Evolutionary conservation across 2,797 vertebrate species (phyloP), one percentile per base, ranked within the genome.

Genomic region (Stomatorhinus walkeri): DNA sequence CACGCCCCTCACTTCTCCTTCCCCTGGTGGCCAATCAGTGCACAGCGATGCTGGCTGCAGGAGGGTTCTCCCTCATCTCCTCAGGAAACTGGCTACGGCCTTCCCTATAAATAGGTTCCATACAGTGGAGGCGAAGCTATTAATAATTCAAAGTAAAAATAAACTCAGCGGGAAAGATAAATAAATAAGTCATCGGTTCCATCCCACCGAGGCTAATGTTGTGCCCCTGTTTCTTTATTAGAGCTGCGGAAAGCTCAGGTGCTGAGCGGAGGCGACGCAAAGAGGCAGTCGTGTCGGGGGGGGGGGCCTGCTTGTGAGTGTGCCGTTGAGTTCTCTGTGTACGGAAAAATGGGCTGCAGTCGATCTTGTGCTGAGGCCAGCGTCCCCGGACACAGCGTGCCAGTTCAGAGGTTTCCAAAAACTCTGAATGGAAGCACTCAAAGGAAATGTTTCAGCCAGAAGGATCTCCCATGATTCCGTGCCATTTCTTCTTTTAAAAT

Each of bases 141-240:
- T 89, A 93, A 93, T 94, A 92, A 93, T 95, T 92, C 51, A 94
- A 32, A 89, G 89, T 89, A 92, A 93, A 92, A 92, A 93, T 91
- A 87, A 91, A 89, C 87, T 90, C 87, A 61, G 92, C 89, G 89
- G 89, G 88, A 88, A 89, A 61, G 89, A 91, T 79, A 89, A 91
- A 92, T 90, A 68, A 83, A 88, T 94, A 76, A 91, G 93, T 93
- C 91, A 92, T 91, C 91, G 48, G 93, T 92, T 68, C 64, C 72
- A 88, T 92, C 91, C 88, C 54, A 7, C 89, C 7, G 76, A 52
- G 76, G 88, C 46, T 19, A 43, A 61, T 88, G 7, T 22, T 16
- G 54, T 83, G 40, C 22, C n/a, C 2, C 54, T 46, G 22, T 68
- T 87, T 59, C 85, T 87, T 87, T 87, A 79, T 76, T 64, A 56